Evolutionary conservation across 2,113 vertebrate species (phyloP).

Genomic region (Stigmatopora argus): DNA sequence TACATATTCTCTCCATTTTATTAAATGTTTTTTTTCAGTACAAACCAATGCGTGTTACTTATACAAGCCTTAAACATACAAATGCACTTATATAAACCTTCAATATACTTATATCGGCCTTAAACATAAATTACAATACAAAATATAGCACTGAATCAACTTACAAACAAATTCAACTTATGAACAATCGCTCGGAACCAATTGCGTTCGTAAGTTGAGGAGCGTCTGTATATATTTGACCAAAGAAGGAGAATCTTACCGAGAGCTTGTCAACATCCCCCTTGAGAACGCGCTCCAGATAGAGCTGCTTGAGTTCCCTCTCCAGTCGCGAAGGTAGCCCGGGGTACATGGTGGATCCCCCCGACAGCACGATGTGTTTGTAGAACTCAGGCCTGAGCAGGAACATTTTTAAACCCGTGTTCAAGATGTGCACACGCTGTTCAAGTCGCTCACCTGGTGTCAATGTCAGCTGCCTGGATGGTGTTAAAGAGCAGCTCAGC

Average conservation of each 20-base stretch:
- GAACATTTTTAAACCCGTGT: background rate
- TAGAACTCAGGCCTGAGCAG: slow-evolving; percentile 90
- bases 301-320: slow-evolving; percentile 95
- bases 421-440: background rate
- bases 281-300: slow-evolving; percentile 94
- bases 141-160: too few species aligned
- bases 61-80: too few species aligned
- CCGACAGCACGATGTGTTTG: slow-evolving; percentile 97
- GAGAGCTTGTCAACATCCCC: slow-evolving; percentile 98
- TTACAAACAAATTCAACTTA: too few species aligned
- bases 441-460: slow-evolving; percentile 80
- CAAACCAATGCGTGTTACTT: too few species aligned
- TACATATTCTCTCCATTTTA: too few species aligned
- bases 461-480: slow-evolving; percentile 96
- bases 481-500: slow-evolving; percentile 98
- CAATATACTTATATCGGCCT: too few species aligned
- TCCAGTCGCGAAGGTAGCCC: slow-evolving; percentile 94
- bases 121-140: too few species aligned
- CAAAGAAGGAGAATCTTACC: slow-evolving; percentile 67
- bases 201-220: too few species aligned
- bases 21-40: too few species aligned
- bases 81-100: too few species aligned
- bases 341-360: slow-evolving; percentile 98
- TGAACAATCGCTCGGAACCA: too few species aligned
- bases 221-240: too few species aligned